These are phyloP conservation scores for Theristicus caerulescens DNA, from an alignment of 2,113 vertebrate species.

Conservation along the genomic window DNA sequence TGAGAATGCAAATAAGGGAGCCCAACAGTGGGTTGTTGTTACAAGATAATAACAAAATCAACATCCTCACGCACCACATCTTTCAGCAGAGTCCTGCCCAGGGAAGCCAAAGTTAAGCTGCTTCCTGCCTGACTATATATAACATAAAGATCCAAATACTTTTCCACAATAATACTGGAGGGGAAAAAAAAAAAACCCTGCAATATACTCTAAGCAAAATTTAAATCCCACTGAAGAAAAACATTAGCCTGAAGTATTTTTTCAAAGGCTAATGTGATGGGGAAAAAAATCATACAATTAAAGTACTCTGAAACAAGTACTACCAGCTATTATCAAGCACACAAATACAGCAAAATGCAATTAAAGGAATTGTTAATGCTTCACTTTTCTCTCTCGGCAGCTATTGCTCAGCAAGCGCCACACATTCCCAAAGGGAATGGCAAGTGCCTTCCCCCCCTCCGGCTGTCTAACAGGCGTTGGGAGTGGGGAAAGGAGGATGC, in stretches of 20 bases:
- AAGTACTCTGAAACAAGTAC: neutral
- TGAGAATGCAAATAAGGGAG: conserved; percentile 57
- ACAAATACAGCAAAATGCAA: neutral
- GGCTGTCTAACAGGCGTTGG: neutral
- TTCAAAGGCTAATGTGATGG: neutral
- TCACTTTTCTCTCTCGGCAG: neutral
- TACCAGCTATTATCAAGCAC: neutral
- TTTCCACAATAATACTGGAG: neutral
- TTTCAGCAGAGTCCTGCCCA: neutral
- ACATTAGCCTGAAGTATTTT: neutral
- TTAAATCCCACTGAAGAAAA: neutral
- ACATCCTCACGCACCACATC: neutral
- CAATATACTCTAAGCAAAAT: neutral
- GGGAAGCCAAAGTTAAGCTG: neutral
- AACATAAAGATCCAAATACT: neutral
- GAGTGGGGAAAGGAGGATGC: neutral
- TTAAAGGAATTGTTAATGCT: neutral
- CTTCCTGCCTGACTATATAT: neutral
- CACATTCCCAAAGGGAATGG: neutral
- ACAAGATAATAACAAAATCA: conserved; percentile 18
- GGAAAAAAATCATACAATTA: neutral
- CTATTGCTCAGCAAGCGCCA: neutral
- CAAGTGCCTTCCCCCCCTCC: neutral
- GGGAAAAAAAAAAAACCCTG: neutral
- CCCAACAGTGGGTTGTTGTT: neutral